Conservation (phyloP, 2,888 invertebrate genomes). For the Agonopterix alstromeriana region DNA sequence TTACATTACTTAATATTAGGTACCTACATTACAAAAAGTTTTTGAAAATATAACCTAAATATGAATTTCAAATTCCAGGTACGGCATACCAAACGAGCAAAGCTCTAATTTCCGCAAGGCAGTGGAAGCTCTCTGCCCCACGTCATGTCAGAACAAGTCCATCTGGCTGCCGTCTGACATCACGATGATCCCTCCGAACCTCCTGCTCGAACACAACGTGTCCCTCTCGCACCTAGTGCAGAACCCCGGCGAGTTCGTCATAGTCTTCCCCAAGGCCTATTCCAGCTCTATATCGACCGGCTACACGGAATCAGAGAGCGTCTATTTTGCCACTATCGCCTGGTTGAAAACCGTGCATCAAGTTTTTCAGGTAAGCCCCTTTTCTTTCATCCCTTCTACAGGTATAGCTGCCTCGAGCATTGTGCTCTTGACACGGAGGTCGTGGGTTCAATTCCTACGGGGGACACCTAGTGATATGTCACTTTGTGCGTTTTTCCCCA, state of each 20-base stretch:
- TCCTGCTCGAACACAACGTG: conserved; percentile 85
- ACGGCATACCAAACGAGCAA: conserved; percentile 88
- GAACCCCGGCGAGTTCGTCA: conserved; percentile 90
- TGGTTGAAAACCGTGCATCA: conserved; percentile 86
- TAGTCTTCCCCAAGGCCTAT: conserved; percentile 91
- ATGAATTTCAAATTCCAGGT: conserved; percentile 53
- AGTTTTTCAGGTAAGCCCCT: conserved; percentile 80
- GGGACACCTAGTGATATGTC: too few species aligned
- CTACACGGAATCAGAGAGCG: conserved; percentile 93
- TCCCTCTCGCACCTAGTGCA: conserved; percentile 88
- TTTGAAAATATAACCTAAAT: too few species aligned
- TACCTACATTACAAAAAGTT: too few species aligned
- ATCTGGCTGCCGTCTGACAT: conserved; percentile 95
- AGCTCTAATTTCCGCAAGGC: conserved; percentile 86
- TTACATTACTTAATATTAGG: too few species aligned
- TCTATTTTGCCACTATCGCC: conserved; percentile 89
- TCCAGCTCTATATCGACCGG: conserved; percentile 93
- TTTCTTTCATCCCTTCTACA: too few species aligned
- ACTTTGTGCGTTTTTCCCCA: too few species aligned
- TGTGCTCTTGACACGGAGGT: too few species aligned
- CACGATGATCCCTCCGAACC: conserved; percentile 92
- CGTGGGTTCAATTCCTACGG: too few species aligned
- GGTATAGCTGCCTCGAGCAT: too few species aligned
- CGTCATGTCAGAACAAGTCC: conserved; percentile 87
- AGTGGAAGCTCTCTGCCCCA: conserved; percentile 85